A percentile compares a stretch with the other conserved stretches of the same genome.
Evolutionary conservation across 2,888 invertebrate genomes (phyloP).

Genomic region (Drosophila melanocephala): DNA sequence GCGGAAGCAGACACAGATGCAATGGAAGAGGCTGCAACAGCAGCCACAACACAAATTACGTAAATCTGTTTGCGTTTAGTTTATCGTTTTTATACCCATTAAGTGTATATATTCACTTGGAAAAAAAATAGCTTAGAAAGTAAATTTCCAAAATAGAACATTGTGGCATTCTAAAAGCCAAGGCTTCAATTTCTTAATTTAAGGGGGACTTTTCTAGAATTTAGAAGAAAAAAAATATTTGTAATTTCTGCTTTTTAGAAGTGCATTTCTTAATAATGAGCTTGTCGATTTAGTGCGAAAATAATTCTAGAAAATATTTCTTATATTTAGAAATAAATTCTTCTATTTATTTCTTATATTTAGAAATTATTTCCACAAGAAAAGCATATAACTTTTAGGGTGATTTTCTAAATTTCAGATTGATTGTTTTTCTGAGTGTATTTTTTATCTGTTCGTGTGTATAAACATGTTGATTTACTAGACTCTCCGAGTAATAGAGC

Average conservation of each 20-base stretch:
- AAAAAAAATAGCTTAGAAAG: neutral
- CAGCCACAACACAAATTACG: constrained; percentile 55
- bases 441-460: neutral
- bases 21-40: constrained; percentile 38
- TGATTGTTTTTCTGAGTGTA: neutral
- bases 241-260: neutral
- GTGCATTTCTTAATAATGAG: neutral
- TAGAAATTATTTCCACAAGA: neutral
- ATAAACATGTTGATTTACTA: neutral
- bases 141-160: neutral
- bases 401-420: too few relatives aligned
- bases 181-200: neutral
- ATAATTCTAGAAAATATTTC: neutral
- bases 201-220: neutral
- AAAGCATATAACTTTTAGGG: neutral
- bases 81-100: constrained; percentile 4
- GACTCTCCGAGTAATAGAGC: neutral
- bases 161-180: neutral
- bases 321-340: too few relatives aligned
- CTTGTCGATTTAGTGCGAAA: neutral
- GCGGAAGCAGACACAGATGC: constrained; percentile 43
- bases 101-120: neutral
- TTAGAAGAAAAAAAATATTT: neutral
- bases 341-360: neutral
- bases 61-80: constrained; percentile 40